These are phyloP conservation scores for Platycercus adscitus DNA, from an alignment of 2,113 vertebrate species.

Conservation along the genomic window DNA sequence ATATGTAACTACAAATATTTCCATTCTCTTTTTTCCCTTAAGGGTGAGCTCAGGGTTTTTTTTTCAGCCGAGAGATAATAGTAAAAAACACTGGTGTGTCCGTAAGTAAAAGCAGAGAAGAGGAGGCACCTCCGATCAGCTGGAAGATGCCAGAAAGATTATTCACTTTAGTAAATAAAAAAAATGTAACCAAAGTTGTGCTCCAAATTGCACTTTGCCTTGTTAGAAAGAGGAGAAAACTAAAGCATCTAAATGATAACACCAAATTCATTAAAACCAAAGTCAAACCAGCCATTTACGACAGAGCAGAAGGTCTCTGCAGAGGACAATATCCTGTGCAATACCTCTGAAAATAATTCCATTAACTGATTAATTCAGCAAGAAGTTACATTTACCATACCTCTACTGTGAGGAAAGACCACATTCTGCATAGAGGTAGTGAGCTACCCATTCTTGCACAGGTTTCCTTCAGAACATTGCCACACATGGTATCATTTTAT, in stretches of 20 bases:
- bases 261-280: background rate
- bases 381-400: background rate
- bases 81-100: background rate
- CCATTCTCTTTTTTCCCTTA: background rate
- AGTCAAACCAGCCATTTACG: background rate
- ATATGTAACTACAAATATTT: fast-evolving
- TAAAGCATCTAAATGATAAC: background rate
- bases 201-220: background rate
- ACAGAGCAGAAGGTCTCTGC: background rate
- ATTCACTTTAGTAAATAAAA: background rate
- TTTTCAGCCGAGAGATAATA: background rate
- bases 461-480: background rate
- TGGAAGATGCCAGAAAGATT: background rate
- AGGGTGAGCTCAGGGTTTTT: fast-evolving
- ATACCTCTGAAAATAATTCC: background rate
- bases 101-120: background rate
- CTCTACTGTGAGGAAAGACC: background rate
- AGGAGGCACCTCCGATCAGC: background rate
- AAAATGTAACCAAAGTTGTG: background rate
- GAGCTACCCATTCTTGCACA: background rate
- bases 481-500: background rate
- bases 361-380: background rate
- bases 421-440: background rate
- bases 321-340: background rate
- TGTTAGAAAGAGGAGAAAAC: background rate